Percentiles rank a stretch among this genome's conserved stretches.
These are phyloP conservation scores for Coracopsis vasa DNA, from an alignment of 2,113 vertebrate genomes.

Conservation along the genomic window DNA sequence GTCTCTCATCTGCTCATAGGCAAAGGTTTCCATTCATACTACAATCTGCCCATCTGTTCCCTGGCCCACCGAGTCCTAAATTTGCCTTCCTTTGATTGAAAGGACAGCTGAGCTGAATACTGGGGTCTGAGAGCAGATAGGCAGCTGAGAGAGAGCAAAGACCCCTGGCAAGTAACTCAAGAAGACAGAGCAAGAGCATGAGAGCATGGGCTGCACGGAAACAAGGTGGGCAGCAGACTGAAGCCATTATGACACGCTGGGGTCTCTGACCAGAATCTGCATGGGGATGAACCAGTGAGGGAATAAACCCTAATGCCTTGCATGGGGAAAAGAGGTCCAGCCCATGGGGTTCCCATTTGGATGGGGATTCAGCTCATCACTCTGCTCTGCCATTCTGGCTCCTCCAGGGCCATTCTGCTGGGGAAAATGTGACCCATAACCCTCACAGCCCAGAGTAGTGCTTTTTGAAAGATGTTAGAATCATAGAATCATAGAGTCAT, in stretches of 20 bases:
- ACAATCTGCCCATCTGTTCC: neutral
- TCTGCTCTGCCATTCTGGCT: neutral
- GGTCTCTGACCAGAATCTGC: neutral
- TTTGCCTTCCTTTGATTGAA: neutral
- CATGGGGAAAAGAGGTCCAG: neutral
- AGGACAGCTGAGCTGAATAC: neutral
- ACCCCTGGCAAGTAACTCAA: neutral
- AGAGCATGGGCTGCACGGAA: neutral
- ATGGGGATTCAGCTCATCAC: neutral
- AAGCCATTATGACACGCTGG: neutral
- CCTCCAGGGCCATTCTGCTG: neutral
- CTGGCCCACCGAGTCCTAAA: neutral
- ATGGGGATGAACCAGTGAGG: neutral
- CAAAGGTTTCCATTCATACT: neutral
- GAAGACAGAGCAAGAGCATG: neutral
- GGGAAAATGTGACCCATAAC: neutral
- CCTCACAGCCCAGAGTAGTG: rapidly evolving
- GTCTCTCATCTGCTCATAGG: neutral
- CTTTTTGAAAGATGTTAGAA: neutral
- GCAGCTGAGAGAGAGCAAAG: neutral
- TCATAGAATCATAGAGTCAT: neutral
- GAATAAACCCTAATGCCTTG: neutral
- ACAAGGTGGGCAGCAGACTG: neutral
- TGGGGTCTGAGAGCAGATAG: neutral
- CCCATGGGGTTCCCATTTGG: rapidly evolving